A percentile compares a stretch with the other conserved stretches of the same genome.
Conservation (phyloP, 2,797 vertebrate genomes). For the Sternarchorhynchus goeldii region DNA sequence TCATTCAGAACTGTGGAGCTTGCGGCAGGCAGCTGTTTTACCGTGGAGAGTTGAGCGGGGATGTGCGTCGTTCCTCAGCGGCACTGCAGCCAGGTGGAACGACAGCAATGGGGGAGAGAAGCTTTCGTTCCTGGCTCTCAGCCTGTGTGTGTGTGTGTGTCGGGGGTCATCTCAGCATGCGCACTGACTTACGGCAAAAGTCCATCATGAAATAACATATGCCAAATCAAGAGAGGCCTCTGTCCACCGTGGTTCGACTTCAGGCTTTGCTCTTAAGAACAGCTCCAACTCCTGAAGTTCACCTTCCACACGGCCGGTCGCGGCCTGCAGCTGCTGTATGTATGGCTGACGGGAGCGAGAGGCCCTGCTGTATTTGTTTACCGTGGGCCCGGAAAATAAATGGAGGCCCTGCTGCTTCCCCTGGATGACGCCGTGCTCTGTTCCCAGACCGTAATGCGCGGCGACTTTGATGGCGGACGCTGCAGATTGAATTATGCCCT, state of each 20-base stretch:
- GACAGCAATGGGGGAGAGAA: slow-evolving; percentile 50
- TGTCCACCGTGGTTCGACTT: slow-evolving; percentile 64
- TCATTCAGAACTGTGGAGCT: slow-evolving; percentile 37
- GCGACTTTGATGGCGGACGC: slow-evolving; percentile 82
- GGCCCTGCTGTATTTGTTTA: slow-evolving; percentile 69
- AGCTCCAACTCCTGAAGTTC: slow-evolving; percentile 52
- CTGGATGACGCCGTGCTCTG: slow-evolving; percentile 69
- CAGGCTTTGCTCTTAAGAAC: slow-evolving; percentile 31
- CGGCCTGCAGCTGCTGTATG: slow-evolving; percentile 50
- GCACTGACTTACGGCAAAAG: slow-evolving; percentile 56
- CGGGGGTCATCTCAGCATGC: slow-evolving; percentile 59
- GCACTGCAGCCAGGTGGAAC: slow-evolving; percentile 51
- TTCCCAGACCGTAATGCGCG: slow-evolving; percentile 68
- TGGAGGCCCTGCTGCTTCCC: slow-evolving; percentile 57
- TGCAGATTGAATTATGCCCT: slow-evolving; percentile 82
- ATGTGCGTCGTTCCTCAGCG: slow-evolving; percentile 44
- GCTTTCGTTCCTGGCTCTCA: slow-evolving; percentile 52
- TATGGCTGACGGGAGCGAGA: slow-evolving; percentile 47
- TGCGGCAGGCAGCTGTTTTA: slow-evolving; percentile 43
- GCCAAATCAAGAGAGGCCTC: slow-evolving; percentile 69
- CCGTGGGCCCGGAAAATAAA: slow-evolving; percentile 68
- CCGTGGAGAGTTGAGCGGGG: slow-evolving; percentile 34
- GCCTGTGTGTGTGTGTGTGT: slow-evolving; percentile 40
- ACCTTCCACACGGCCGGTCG: slow-evolving; percentile 48
- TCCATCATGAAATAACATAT: slow-evolving; percentile 70